Evolutionary conservation across 2,113 vertebrate species (phyloP).

Genomic region (Laticauda colubrina): DNA sequence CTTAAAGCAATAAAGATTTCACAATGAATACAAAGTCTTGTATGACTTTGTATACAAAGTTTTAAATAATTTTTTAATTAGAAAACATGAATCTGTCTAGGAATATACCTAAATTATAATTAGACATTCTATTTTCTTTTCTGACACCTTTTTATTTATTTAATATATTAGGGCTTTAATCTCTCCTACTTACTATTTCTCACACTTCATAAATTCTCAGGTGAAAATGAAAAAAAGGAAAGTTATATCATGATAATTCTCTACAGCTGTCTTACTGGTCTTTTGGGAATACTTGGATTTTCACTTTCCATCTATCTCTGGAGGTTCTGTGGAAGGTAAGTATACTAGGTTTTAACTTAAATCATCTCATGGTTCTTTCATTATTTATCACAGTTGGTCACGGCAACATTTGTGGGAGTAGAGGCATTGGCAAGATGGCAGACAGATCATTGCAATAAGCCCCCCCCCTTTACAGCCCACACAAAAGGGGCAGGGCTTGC

Average conservation of each 20-base stretch:
- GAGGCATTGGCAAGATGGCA: neutral
- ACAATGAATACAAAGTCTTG: neutral
- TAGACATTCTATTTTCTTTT: neutral
- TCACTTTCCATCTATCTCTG: slow-evolving; percentile 30
- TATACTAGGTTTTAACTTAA: neutral
- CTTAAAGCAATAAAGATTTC: neutral
- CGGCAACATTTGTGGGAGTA: neutral
- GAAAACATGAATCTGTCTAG: neutral
- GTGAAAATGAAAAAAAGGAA: neutral
- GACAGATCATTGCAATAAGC: neutral
- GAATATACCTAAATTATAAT: no score
- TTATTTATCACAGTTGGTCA: neutral
- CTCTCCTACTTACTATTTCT: slow-evolving; percentile 3
- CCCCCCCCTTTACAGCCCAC: neutral
- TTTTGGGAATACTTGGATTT: slow-evolving; percentile 41
- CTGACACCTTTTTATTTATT: neutral
- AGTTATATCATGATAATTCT: neutral
- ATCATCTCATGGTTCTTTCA: neutral
- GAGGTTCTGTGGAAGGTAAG: slow-evolving; percentile 59
- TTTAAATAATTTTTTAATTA: neutral
- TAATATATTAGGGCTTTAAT: neutral
- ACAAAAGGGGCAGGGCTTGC: neutral
- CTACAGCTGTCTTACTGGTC: neutral
- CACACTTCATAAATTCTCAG: neutral
- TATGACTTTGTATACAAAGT: neutral